Base-by-base conservation (phyloP, 2,113 vertebrate genomes). In the Embiotoca jacksoni region DNA sequence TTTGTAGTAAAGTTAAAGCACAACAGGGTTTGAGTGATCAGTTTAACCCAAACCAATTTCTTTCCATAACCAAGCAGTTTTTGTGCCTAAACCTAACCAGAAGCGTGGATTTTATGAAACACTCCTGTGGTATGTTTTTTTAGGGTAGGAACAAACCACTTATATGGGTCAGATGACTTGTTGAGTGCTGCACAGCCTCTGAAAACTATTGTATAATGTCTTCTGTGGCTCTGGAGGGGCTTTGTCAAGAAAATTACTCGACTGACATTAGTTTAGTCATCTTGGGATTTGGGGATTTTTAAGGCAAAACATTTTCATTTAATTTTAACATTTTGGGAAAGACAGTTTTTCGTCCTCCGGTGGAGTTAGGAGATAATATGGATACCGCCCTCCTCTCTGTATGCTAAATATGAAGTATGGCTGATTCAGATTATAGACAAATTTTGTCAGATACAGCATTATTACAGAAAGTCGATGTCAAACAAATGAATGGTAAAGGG, bases 381-480 rank as follows among this genome's bases (percentile, higher is more conserved):
- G 10, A 23, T n/a, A 3, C 46, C 7, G 8, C 31, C 14, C 15
- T 35, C 14, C 32, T 56, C 7, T 44, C 30, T n/a, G 33, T 37
- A 4, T 0, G 2, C 50, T 52, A 37, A 63, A 52, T 14, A 13
- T 65, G 16, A 36, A 52, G 23, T 23, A 23, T 23, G 23, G 23
- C 23, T 23, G 23, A 23, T 23, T 23, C 23, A 23, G 23, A 23
- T 23, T 23, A 23, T 1, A 23, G 23, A 16, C 14, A 16, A n/a
- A n/a, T 63, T 63, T 23, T 23, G 23, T 23, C 16, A 15, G 52
- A 33, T 54, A 59, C 44, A 3, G n/a, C 13, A n/a, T 9, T 36
- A 33, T 52, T 30, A 47, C 37, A 41, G 39, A 15, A 58, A 58
- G 7, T 75, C 37, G 13, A 75, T 33, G 56, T 75, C 62, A 75